Evolutionary conservation across 1,140 invertebrate species (phyloP).

Genomic region (Polypedilum vanderplanki): DNA sequence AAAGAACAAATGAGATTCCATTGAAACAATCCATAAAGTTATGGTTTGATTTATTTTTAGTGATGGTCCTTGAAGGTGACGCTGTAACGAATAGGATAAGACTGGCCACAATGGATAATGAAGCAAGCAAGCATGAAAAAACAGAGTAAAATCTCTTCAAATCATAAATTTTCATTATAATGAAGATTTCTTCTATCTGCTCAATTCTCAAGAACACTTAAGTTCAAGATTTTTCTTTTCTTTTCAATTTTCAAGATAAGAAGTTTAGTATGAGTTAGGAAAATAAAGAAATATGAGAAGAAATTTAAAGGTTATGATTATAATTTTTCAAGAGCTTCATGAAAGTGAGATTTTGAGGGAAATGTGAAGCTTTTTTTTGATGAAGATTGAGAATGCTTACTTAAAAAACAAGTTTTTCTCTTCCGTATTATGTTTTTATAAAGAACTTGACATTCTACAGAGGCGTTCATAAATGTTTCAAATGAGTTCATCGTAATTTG

Average conservation of each 20-base stretch:
- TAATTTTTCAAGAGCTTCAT: background rate
- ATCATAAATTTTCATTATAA: slow-evolving; percentile 26
- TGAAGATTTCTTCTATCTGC: background rate
- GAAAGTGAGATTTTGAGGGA: background rate
- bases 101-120: background rate
- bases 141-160: background rate
- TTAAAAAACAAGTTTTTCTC: too few species aligned
- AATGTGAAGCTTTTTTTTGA: background rate
- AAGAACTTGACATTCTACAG: too few species aligned
- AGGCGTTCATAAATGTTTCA: too few species aligned
- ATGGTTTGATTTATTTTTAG: background rate
- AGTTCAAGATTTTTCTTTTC: background rate
- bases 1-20: background rate
- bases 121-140: background rate
- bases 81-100: background rate
- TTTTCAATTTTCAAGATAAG: slow-evolving; percentile 9
- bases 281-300: background rate
- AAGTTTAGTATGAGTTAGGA: background rate
- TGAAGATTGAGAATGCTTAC: background rate
- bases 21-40: background rate
- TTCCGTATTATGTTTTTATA: too few species aligned
- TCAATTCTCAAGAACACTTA: background rate
- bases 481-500: too few species aligned
- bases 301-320: background rate
- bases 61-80: background rate